Conservation (phyloP, 2,888 invertebrate genomes). For the Trachelus troglodyta region DNA sequence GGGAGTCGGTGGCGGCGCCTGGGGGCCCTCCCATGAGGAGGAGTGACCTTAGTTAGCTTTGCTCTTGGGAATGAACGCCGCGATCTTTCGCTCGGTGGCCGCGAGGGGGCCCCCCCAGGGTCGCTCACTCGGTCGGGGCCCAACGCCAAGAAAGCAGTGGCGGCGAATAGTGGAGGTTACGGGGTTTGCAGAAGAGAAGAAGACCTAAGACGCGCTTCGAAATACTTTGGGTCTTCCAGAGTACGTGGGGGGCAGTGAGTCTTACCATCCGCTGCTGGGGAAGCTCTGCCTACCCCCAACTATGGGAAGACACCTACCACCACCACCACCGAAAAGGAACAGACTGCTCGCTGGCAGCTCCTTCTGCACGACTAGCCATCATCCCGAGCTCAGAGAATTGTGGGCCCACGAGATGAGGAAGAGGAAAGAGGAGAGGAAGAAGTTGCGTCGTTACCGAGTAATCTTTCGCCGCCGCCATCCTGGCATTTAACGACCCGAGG, state of each 20-base stretch:
- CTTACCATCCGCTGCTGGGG: constrained; percentile 7
- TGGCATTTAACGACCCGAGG: constrained; percentile 5
- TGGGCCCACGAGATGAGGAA: not conserved
- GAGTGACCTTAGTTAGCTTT: constrained; percentile 61
- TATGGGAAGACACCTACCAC: constrained; percentile 4
- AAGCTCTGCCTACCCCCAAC: constrained; percentile 2
- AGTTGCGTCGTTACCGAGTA: constrained; percentile 11
- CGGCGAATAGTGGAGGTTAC: not conserved
- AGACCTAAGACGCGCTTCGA: not conserved
- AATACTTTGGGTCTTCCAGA: not conserved
- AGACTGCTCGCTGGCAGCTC: not conserved
- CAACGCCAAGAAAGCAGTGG: not conserved
- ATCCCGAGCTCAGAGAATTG: not conserved
- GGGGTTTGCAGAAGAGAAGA: not conserved
- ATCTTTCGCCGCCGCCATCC: constrained; percentile 13
- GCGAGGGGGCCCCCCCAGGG: constrained; percentile 1
- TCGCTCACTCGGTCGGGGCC: not conserved
- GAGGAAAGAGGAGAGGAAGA: not conserved
- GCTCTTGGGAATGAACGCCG: constrained; percentile 56
- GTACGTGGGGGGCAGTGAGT: not conserved
- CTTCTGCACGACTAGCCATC: not conserved
- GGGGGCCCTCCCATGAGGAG: constrained; percentile 65
- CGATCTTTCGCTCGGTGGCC: not conserved
- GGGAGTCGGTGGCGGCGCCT: constrained; percentile 57
- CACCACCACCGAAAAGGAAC: not conserved